phyloP scores from a whole-genome alignment of 2,888 invertebrate genomes.

The Allacma fusca region DNA sequence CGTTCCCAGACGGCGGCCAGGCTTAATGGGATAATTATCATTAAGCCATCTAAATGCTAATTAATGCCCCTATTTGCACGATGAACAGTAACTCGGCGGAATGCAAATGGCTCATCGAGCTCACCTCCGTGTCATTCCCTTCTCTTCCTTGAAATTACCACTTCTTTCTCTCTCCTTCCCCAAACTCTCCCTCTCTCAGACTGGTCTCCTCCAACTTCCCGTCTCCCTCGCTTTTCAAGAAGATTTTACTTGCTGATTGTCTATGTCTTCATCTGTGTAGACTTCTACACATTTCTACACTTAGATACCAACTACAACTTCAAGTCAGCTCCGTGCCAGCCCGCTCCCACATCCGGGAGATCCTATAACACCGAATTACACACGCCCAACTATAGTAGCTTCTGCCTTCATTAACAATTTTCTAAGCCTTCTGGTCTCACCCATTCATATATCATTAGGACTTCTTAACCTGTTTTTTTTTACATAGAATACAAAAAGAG shows the following conservation, averaged over 20 bases:
- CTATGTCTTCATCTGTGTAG: conserved; percentile 26
- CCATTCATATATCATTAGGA: background rate
- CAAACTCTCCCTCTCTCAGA: background rate
- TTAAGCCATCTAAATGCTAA: conserved; percentile 69
- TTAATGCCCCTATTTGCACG: conserved; percentile 65
- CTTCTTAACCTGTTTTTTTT: too few species aligned
- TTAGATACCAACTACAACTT: background rate
- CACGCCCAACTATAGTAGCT: background rate
- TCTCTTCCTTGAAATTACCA: conserved; percentile 34
- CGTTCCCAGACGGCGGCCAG: conserved; percentile 50
- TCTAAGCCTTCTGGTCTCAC: background rate
- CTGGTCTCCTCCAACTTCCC: conserved; percentile 21
- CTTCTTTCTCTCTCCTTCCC: conserved; percentile 35
- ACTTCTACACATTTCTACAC: conserved; percentile 34
- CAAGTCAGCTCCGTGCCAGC: background rate
- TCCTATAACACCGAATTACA: background rate
- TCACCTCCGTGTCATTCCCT: conserved; percentile 40
- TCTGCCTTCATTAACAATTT: background rate
- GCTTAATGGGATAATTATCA: conserved; percentile 66
- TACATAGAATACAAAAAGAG: too few species aligned
- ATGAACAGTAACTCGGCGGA: conserved; percentile 65
- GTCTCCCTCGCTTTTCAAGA: conserved; percentile 25
- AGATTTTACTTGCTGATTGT: conserved; percentile 38
- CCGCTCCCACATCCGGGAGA: conserved; percentile 4
- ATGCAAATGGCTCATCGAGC: conserved; percentile 65